phyloP scores from a whole-genome alignment of 2,888 invertebrate species.

The Pyrgus malvae region DNA sequence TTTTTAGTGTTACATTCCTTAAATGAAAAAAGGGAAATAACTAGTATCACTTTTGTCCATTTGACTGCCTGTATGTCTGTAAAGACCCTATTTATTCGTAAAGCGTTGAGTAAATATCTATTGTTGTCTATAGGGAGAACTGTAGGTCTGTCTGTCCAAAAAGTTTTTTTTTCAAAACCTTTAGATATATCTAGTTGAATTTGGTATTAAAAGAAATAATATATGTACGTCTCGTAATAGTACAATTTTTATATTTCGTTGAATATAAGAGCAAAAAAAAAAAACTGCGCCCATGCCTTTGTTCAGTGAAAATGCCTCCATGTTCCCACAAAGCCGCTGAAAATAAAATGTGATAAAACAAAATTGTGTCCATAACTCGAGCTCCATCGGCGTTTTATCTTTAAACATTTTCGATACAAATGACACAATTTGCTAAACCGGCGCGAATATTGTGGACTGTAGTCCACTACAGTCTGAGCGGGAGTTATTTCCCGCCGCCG shows the following conservation, averaged over 20 bases:
- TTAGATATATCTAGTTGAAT: too few relatives aligned
- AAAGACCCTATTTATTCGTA: too few relatives aligned
- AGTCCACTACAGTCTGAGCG: background rate
- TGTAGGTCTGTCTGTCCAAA: too few relatives aligned
- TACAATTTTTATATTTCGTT: background rate
- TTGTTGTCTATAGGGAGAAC: too few relatives aligned
- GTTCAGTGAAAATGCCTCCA: background rate
- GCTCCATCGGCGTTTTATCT: constrained; percentile 22
- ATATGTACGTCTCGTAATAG: too few relatives aligned
- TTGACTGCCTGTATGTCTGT: too few relatives aligned
- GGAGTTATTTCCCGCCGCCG: constrained; percentile 9
- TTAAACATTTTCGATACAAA: constrained; percentile 25
- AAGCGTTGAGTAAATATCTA: too few relatives aligned
- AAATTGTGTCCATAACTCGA: constrained; percentile 24
- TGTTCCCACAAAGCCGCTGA: constrained; percentile 12
- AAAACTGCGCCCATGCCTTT: background rate
- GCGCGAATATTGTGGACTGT: constrained; percentile 21
- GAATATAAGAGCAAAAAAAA: background rate
- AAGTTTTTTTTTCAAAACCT: too few relatives aligned
- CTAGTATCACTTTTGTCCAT: too few relatives aligned
- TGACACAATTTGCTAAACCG: constrained; percentile 24
- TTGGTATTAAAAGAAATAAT: too few relatives aligned
- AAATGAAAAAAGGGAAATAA: too few relatives aligned
- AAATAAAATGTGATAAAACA: constrained; percentile 25
- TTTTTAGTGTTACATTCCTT: too few relatives aligned